phyloP scores from a whole-genome alignment of 2,888 invertebrate species.

The Rotaria sp. region DNA sequence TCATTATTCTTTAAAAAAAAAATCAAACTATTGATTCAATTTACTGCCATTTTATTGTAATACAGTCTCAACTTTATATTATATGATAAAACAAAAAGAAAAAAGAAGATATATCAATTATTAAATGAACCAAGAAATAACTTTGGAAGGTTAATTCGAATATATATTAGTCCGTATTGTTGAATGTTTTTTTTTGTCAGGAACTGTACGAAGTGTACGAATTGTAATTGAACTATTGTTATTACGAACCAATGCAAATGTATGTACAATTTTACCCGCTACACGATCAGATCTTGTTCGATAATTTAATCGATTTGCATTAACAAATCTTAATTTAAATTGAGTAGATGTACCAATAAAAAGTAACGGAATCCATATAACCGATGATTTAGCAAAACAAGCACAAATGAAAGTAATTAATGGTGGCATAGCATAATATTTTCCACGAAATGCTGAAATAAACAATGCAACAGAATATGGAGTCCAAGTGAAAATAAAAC shows the following conservation, averaged over 20 bases:
- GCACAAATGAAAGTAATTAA: neutral
- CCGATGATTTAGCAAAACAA: neutral
- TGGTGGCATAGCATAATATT: neutral
- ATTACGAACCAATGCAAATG: neutral
- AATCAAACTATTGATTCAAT: too few species aligned
- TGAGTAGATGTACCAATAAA: neutral
- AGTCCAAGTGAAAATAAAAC: neutral
- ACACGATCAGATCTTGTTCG: neutral
- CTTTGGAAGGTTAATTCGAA: too few species aligned
- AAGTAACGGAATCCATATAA: neutral
- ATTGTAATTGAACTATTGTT: neutral
- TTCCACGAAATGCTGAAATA: neutral
- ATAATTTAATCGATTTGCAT: neutral
- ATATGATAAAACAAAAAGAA: too few species aligned
- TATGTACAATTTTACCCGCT: neutral
- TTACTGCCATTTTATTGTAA: too few species aligned
- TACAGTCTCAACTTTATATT: too few species aligned
- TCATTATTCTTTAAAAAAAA: too few species aligned
- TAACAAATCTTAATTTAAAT: neutral
- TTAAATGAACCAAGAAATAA: too few species aligned
- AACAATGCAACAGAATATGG: neutral
- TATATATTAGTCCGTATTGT: neutral
- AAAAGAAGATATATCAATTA: too few species aligned
- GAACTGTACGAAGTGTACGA: neutral
- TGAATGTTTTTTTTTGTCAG: neutral